Evolutionary conservation across 2,113 vertebrate species (phyloP), one percentile per base, ranked within the genome.

Genomic region (Speoplatyrhinus poulsoni): DNA sequence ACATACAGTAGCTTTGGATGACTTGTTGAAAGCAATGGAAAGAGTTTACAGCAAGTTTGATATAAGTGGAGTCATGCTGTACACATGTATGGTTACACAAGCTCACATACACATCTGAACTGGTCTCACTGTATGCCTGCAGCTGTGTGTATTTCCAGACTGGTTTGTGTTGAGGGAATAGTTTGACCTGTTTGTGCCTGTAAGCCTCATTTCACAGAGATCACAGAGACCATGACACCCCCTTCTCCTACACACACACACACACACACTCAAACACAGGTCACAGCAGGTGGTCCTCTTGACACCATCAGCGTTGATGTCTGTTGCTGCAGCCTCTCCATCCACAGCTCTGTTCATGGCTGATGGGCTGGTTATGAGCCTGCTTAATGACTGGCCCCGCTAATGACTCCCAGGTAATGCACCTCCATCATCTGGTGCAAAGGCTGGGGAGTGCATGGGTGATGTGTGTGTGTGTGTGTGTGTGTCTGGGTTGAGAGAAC

Each of bases 361-460:
- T 73, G 79, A 72, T 77, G 67, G 74, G 57, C 60, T 81, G 70
- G 87, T 81, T 61, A 69, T 68, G 15, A 78, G 67, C 52, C 75
- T 56, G 3, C 60, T 41, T 75, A 82, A 89, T 86, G 81, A 83
- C 69, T 71, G 66, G 56, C 55, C 36, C 49, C 81, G 70, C 50
- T 8, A 41, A 41, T 41, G 36, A 41, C 36, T 41, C 36, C 36
- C 36, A 41, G 36, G 5, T 82, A 79, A 85, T 82, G 75, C 6
- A 17, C 69, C 61, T 77, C 26, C 26, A 26, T 26, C 76, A 69
- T 87, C 85, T 75, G 36, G 32, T 16, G 68, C 67, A 81, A 85
- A 70, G 46, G 75, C 76, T 80, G 74, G 64, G 65, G 54, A 59
- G 55, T 62, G 60, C 54, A 17, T 47, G 5, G 36, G 36, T 41